phyloP scores from a whole-genome alignment of 2,797 vertebrate genomes.

The Brachyalestes nurse region DNA sequence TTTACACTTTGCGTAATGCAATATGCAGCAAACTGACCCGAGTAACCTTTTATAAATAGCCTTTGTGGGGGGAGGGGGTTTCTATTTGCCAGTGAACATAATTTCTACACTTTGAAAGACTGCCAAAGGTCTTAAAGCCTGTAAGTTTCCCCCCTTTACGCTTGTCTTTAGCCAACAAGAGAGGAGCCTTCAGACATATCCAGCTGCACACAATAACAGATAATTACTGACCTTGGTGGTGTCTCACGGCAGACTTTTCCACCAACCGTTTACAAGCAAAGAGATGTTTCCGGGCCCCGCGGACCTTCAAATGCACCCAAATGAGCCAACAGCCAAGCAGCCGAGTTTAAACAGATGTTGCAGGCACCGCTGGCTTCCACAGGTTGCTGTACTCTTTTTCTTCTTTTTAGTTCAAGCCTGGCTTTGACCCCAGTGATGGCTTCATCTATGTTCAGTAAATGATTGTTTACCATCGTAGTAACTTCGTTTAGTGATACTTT shows the following conservation, averaged over 20 bases:
- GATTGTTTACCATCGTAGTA: slow-evolving; percentile 1
- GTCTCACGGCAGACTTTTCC: slow-evolving; percentile 59
- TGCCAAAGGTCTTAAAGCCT: slow-evolving; percentile 48
- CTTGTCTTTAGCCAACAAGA: slow-evolving; percentile 24
- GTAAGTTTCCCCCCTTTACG: slow-evolving; percentile 4
- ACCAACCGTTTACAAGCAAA: slow-evolving; percentile 53
- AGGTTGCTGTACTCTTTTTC: slow-evolving; percentile 9
- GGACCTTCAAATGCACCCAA: slow-evolving; percentile 49
- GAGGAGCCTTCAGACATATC: slow-evolving; percentile 37
- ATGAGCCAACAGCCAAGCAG: slow-evolving; percentile 44
- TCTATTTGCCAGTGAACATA: slow-evolving; percentile 15
- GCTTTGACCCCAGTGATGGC: slow-evolving; percentile 28
- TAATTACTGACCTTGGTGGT: slow-evolving; percentile 60
- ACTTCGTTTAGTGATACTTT: no score
- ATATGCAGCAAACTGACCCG: slow-evolving; percentile 7
- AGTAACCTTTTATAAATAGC: slow-evolving; percentile 8
- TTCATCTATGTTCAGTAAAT: slow-evolving; percentile 4
- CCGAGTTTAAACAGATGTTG: slow-evolving; percentile 53
- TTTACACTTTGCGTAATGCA: neutral
- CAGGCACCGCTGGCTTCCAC: slow-evolving; percentile 34
- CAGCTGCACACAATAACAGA: slow-evolving; percentile 61
- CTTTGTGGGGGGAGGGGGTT: neutral
- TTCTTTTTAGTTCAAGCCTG: slow-evolving; percentile 18
- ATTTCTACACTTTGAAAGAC: slow-evolving; percentile 37
- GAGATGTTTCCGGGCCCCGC: slow-evolving; percentile 49